Conservation (phyloP, 2,113 vertebrate species). For the Petaurus breviceps region DNA sequence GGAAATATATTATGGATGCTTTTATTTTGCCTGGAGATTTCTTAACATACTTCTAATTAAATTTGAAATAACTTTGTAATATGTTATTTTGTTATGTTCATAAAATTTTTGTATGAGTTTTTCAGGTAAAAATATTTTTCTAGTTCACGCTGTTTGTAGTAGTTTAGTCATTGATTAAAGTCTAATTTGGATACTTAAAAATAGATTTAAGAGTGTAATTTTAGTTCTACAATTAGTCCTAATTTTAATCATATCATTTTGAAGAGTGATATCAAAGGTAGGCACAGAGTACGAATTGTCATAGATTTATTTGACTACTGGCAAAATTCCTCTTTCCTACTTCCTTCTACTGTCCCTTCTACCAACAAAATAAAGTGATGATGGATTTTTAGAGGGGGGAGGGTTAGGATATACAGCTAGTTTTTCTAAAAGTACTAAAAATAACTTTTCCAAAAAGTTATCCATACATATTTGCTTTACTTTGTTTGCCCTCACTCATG, state of each 20-base stretch:
- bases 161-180: background rate
- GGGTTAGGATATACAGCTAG: slow-evolving; percentile 34
- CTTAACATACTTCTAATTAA: slow-evolving; percentile 11
- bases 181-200: slow-evolving; percentile 15
- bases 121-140: slow-evolving; percentile 35
- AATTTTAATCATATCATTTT: slow-evolving; percentile 15
- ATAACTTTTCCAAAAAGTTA: slow-evolving; percentile 17
- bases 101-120: slow-evolving; percentile 47
- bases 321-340: background rate
- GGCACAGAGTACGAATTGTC: background rate
- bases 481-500: background rate
- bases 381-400: background rate
- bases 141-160: slow-evolving; percentile 2
- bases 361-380: slow-evolving; percentile 30
- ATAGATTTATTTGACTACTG: background rate
- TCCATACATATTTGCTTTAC: background rate
- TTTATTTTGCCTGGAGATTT: slow-evolving; percentile 3
- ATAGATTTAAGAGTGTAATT: slow-evolving; percentile 24
- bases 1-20: slow-evolving; percentile 37
- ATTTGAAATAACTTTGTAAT: slow-evolving; percentile 23
- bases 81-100: slow-evolving; percentile 27
- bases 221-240: slow-evolving; percentile 27
- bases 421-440: slow-evolving; percentile 56
- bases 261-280: slow-evolving; percentile 31
- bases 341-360: background rate